Evolutionary conservation across 2,888 invertebrate species (phyloP).

Genomic region (Hermaeophaga mercurialis): DNA sequence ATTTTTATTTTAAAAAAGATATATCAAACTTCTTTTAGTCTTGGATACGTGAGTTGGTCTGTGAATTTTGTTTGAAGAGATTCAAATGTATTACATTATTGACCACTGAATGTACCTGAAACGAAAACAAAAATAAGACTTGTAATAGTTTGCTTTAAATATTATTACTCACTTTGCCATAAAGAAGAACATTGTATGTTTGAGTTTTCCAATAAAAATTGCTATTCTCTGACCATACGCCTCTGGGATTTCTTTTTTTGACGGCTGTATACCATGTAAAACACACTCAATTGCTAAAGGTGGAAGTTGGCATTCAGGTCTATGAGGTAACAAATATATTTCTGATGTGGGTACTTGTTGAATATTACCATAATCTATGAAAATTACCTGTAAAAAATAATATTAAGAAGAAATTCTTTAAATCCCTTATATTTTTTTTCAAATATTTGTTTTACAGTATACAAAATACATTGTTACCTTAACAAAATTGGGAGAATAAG

Average conservation of each 20-base stretch:
- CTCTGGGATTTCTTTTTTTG: constrained; percentile 64
- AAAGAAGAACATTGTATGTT: constrained; percentile 45
- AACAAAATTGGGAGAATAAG: not conserved
- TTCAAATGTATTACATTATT: constrained; percentile 73
- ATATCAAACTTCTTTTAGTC: no score
- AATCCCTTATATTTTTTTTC: no score
- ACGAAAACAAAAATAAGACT: constrained; percentile 6
- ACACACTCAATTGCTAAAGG: constrained; percentile 74
- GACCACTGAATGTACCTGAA: constrained; percentile 76
- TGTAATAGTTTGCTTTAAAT: no score
- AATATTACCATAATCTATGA: constrained; percentile 79
- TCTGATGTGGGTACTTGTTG: constrained; percentile 58
- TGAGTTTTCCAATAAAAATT: constrained; percentile 56
- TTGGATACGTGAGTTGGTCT: constrained; percentile 12
- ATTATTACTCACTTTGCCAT: constrained; percentile 58
- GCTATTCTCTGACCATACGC: constrained; percentile 67
- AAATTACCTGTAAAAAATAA: constrained; percentile 65
- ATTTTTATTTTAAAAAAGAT: no score
- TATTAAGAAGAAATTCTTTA: no score
- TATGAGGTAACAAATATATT: constrained; percentile 56
- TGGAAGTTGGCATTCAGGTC: constrained; percentile 52
- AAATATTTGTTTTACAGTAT: no score
- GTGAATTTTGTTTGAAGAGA: constrained; percentile 55
- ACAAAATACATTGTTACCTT: no score
- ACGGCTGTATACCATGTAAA: constrained; percentile 73